A percentile compares a stretch with the other conserved stretches of the same genome.
Conservation (phyloP, 2,888 invertebrate genomes). For the Oconnorella tubifera region DNA sequence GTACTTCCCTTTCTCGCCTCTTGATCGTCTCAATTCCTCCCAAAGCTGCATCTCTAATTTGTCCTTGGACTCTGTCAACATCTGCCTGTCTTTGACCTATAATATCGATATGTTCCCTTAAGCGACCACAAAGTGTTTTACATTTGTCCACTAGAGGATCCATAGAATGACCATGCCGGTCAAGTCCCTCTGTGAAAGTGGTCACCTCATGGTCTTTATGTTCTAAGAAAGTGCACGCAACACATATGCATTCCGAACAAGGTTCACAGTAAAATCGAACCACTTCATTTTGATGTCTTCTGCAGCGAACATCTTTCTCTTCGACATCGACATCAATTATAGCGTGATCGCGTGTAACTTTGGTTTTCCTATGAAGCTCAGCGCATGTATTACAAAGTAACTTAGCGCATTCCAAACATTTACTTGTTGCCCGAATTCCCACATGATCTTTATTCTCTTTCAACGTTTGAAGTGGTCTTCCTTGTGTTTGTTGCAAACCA, state of each 20-base stretch:
- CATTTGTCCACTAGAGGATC: slow-evolving; percentile 27
- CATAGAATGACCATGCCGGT: slow-evolving; percentile 39
- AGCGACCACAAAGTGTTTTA: slow-evolving; percentile 38
- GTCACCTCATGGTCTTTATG: slow-evolving; percentile 54
- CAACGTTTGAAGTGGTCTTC: neutral
- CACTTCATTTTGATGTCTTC: slow-evolving; percentile 49
- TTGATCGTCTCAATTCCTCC: slow-evolving; percentile 30
- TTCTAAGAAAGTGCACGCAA: slow-evolving; percentile 52
- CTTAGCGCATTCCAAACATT: slow-evolving; percentile 53
- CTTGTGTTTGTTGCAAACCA: neutral
- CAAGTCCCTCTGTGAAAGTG: slow-evolving; percentile 51
- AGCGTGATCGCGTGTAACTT: slow-evolving; percentile 52
- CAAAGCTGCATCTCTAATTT: slow-evolving; percentile 50
- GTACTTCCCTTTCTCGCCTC: slow-evolving; percentile 44
- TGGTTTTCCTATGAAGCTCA: slow-evolving; percentile 49
- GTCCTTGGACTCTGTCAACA: slow-evolving; percentile 46
- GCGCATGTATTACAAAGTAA: slow-evolving; percentile 51
- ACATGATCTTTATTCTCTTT: neutral
- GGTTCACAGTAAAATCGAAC: slow-evolving; percentile 55
- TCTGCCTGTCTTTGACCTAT: slow-evolving; percentile 48
- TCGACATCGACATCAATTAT: slow-evolving; percentile 53
- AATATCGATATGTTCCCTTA: slow-evolving; percentile 42
- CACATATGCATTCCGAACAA: slow-evolving; percentile 53
- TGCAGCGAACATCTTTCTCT: slow-evolving; percentile 50
- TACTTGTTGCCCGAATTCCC: slow-evolving; percentile 42